Evolutionary conservation across 2,888 invertebrate genomes (phyloP), one percentile per base, ranked within the genome.

Genomic region (Sussaba pulchella): DNA sequence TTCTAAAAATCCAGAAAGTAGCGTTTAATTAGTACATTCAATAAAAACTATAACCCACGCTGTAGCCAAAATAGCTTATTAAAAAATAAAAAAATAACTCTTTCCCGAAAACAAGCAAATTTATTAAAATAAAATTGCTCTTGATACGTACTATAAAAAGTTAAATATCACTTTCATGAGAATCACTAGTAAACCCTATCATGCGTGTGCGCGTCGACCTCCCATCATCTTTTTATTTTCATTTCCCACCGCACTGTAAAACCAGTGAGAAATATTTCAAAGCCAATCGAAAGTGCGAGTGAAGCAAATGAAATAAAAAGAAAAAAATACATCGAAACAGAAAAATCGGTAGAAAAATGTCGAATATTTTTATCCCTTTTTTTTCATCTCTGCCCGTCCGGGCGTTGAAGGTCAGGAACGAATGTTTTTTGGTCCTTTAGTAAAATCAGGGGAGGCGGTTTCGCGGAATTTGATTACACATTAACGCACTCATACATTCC

Each of bases 401-500:
- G 39, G 17, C 70, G 66, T 43, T 59, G 64, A 81, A 71, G 77
- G 72, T 85, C 85, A 83, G 83, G 85, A 87, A 87, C 86, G 88
- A 87, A 88, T 88, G 88, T 89, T 90, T 90, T 90, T 88, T 88
- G 86, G 84, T 87, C 88, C 85, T 88, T 87, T 87, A 82, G 79
- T 75, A 76, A 75, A 80, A 83, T 79, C 67, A 75, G 78, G 77
- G 76, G 69, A 85, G 84, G 83, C 74, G 85, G 87, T 88, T 83
- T 79, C 87, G 87, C 86, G 87, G 73, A 89, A 90, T 91, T 90
- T 91, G 91, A 92, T 92, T 91, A 91, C 91, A 91, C 91, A 91
- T 91, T 91, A 91, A 92, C 92, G 91, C 90, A 91, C 90, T 90
- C 90, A 89, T 90, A 92, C 89, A 90, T 89, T 85, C 85, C 87